Conservation (phyloP, 2,113 vertebrate species). For the Cyanoramphus novaezelandiae region DNA sequence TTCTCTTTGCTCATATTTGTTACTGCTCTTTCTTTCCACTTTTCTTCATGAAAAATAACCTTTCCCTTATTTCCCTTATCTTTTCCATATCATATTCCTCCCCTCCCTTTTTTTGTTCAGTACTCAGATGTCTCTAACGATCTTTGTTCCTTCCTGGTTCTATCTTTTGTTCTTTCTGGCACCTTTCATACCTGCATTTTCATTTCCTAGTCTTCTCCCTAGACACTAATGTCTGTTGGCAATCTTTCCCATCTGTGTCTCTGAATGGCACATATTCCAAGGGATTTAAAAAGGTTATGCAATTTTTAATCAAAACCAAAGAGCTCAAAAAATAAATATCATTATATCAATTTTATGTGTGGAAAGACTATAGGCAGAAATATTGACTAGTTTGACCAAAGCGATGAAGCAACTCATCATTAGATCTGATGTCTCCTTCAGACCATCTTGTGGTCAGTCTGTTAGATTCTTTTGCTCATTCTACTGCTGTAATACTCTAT, state of each 20-base stretch:
- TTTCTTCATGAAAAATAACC: background rate
- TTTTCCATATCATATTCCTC: background rate
- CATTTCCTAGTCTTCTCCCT: background rate
- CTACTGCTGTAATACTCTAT: background rate
- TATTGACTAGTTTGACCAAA: background rate
- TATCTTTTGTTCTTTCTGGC: background rate
- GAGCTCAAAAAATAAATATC: background rate
- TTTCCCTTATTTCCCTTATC: background rate
- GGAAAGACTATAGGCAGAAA: background rate
- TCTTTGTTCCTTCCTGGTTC: background rate
- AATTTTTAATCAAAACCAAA: background rate
- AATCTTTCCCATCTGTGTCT: background rate
- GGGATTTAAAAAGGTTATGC: background rate
- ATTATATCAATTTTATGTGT: background rate
- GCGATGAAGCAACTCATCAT: background rate
- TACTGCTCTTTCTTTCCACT: background rate
- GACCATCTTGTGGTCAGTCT: background rate
- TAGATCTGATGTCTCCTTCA: background rate
- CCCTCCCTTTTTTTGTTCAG: background rate
- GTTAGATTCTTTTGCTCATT: background rate
- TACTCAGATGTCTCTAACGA: background rate
- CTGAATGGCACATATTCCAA: background rate
- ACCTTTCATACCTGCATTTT: background rate
- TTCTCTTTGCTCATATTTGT: background rate
- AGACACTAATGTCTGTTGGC: background rate